Percentiles rank a stretch among this genome's conserved stretches.
These are phyloP conservation scores for Anser brachyrhynchus DNA, from an alignment of 2,113 vertebrate species.

Conservation along the genomic window DNA sequence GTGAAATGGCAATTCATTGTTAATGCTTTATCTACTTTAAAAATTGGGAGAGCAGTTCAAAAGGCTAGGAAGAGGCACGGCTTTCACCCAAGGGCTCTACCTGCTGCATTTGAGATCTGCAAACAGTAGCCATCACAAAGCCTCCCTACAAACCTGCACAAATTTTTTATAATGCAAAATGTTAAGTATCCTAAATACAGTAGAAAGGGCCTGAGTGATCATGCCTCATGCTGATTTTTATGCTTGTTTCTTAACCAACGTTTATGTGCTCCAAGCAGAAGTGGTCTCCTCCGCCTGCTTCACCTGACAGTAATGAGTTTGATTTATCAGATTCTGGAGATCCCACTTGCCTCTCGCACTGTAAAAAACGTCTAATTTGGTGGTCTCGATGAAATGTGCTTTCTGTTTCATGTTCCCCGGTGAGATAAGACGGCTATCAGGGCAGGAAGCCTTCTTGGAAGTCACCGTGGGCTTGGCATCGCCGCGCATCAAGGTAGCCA, in stretches of 20 bases:
- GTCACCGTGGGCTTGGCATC: background rate
- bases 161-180: slow-evolving; percentile 10
- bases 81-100: slow-evolving; percentile 36
- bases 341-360: background rate
- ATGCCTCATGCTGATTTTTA: background rate
- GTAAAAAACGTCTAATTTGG: background rate
- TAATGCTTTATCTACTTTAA: slow-evolving; percentile 13
- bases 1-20: background rate
- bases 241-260: background rate
- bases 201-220: background rate
- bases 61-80: background rate
- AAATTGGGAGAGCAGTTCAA: background rate
- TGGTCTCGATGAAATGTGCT: background rate
- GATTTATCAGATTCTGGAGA: background rate
- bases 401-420: background rate
- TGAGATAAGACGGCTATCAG: background rate
- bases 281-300: background rate
- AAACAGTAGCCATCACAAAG: background rate
- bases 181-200: background rate
- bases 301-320: background rate
- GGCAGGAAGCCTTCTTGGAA: background rate
- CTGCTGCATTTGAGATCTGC: background rate
- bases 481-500: background rate
- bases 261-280: background rate
- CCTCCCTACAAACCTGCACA: background rate